Base-by-base conservation (phyloP, 2,113 vertebrate genomes). In the Nesoenas mayeri region DNA sequence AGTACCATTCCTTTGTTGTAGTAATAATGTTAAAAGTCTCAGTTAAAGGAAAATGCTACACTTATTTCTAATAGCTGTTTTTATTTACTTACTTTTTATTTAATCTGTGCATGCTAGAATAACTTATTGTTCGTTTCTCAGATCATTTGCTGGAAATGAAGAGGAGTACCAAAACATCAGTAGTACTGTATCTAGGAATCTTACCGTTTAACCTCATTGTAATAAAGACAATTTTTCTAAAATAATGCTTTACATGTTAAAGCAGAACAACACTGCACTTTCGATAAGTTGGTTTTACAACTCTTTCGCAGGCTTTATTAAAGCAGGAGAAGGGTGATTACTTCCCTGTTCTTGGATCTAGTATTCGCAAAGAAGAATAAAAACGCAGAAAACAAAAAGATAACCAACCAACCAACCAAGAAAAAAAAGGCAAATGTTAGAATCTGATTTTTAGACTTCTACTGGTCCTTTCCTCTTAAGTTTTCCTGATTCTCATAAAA, bases 201-300 rank as follows among this genome's bases (percentile, higher is more conserved):
- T 81, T 47, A 32, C 11, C 25, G 60, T 86, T 97, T 97, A 97
- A 92, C 77, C 70, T 53, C 70, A 74, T 83, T 60, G 10, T 56
- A 95, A 91, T 64, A 87, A 32, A 20, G 38, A 77, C 44, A 72
- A 66, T 87, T 95, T 98, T 93, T 92, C 85, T 97, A 95, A 96
- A 96, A 94, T 85, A 93, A 80, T 94, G 65, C 19, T 90, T 64
- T 95, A 79, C 8, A 2, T 95, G 54, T 74, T 4, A 5, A 77
- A 86, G 48, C 32, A 88, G 53, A 64, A 83, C 29, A 92, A 74
- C 71, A 66, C 44, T 78, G 44, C 36, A 85, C 96, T 97, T 96
- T 69, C 92, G 58, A 89, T 80, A 88, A 71, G 26, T 57, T 94
- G 38, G 13, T 75, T 95, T 51, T 36, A 89, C 18, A 78, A 48